A percentile compares a stretch with the other conserved stretches of the same genome.
Conservation (phyloP, 2,797 vertebrate species). For the Sebastes baramenuke region DNA sequence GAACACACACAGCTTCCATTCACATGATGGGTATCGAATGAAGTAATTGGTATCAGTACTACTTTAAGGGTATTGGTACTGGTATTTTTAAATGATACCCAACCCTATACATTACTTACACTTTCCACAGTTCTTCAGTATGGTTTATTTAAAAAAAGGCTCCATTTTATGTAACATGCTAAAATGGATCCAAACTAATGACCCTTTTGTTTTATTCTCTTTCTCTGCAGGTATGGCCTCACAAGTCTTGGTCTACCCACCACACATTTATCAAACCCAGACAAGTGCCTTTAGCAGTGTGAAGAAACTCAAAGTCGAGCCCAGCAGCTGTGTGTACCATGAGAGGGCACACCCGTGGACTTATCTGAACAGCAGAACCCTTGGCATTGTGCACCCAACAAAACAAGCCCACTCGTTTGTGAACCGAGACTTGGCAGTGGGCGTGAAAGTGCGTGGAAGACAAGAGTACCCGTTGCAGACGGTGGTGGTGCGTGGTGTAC, state of each 20-base stretch:
- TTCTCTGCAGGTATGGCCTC: conserved; percentile 96
- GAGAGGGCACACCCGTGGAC: conserved; percentile 92
- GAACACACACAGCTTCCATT: too few species aligned
- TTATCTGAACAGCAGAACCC: conserved; percentile 94
- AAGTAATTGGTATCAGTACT: too few species aligned
- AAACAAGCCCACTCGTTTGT: conserved; percentile 89
- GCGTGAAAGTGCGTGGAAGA: conserved; percentile 84
- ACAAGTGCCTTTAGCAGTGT: conserved; percentile 99
- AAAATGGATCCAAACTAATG: conserved; percentile 26
- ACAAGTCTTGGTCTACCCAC: conserved; percentile 99
- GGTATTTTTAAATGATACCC: too few species aligned
- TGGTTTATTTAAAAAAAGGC: neutral
- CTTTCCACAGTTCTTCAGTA: conserved; percentile 1
- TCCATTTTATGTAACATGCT: neutral
- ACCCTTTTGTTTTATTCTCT: conserved; percentile 41
- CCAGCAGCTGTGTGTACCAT: conserved; percentile 96
- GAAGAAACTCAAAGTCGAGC: conserved; percentile 99
- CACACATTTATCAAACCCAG: conserved; percentile 99
- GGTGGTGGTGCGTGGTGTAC: conserved; percentile 91
- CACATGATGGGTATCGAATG: too few species aligned
- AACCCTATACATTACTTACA: neutral
- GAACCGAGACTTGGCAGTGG: conserved; percentile 87
- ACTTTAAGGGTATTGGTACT: too few species aligned
- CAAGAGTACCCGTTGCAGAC: conserved; percentile 90
- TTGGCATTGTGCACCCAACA: conserved; percentile 89